Base-by-base conservation (phyloP, 2,888 invertebrate species). In the Miltochrista miniata region DNA sequence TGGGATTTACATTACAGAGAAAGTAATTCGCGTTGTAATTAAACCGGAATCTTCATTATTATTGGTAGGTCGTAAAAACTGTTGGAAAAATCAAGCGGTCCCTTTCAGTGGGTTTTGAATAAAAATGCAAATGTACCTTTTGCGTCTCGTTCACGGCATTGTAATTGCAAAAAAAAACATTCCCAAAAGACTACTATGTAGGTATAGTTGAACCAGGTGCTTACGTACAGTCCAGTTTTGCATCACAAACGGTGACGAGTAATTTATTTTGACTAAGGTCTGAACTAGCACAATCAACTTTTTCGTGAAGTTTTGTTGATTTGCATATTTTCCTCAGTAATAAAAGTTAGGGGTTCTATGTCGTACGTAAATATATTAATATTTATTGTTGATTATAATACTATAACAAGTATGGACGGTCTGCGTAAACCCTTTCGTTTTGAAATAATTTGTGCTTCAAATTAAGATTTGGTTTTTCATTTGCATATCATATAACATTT, bases 51-150 rank as follows among this genome's bases (percentile, higher is more conserved):
- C 56, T 67, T 65, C 50, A 59, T 45, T 45, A 65, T 64, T 64
- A 69, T 59, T 60, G 59, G 48, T 56, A 35, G 49, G 56, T 40
- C 51, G 47, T 51, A 18, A 59, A 67, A 11, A 56, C 42, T 40
- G 39, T 52, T 36, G 38, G 61, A 70, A 70, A 64, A 62, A 61
- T 62, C 18, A 45, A 40, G 35, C 24, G 45, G 55, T 70, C 71
- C 72, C 70, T 74, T 72, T 61, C 62, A 70, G 66, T 61, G 68
- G 59, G 64, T 61, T 64, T 70, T 66, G 72, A 83, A 87, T 87
- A 81, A 87, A 87, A 84, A 87, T 88, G 88, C 81, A 78, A 88
- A 88, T 87, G 64, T 62, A 64, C 75, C 81, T 83, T 70, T 84
- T 81, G 81, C 81, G 70, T 74, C n/a, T n/a, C 67, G 66, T 65